These are phyloP conservation scores for Vulpes vulpes DNA, from an alignment of 2,113 vertebrate species.

Conservation along the genomic window DNA sequence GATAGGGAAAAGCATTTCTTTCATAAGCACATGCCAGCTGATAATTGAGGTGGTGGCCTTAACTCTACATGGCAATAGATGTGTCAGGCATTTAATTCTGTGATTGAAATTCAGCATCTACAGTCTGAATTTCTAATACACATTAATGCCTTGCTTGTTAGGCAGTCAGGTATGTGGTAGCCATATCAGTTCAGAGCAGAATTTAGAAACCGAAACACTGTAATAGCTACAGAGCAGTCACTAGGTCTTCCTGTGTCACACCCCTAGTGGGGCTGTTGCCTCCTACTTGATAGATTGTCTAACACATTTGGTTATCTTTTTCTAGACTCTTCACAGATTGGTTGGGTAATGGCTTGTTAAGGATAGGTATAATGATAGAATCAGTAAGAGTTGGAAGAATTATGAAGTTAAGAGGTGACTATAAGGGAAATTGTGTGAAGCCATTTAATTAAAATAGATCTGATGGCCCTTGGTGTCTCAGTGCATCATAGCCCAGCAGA, in stretches of 20 bases:
- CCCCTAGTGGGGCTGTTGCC: not conserved
- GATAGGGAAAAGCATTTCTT: not conserved
- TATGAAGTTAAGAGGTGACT: not conserved
- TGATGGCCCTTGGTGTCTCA: not conserved
- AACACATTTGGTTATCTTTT: not conserved
- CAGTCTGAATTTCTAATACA: not conserved
- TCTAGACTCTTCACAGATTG: not conserved
- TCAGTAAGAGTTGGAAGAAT: not conserved
- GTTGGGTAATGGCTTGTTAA: not conserved
- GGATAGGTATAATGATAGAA: not conserved
- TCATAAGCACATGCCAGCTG: not conserved
- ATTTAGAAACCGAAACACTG: not conserved
- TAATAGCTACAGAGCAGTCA: not conserved
- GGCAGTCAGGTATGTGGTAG: not conserved
- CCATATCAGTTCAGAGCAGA: not conserved
- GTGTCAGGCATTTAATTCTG: not conserved
- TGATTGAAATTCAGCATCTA: not conserved
- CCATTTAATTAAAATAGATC: not conserved
- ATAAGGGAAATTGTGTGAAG: not conserved
- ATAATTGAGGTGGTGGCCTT: not conserved
- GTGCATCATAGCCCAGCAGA: not conserved
- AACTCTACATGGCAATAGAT: not conserved
- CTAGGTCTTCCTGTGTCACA: not conserved
- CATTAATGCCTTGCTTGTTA: too few species aligned
- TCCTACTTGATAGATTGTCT: not conserved